Base-by-base conservation (phyloP, 2,113 vertebrate genomes). In the Eupsittula cactorum region DNA sequence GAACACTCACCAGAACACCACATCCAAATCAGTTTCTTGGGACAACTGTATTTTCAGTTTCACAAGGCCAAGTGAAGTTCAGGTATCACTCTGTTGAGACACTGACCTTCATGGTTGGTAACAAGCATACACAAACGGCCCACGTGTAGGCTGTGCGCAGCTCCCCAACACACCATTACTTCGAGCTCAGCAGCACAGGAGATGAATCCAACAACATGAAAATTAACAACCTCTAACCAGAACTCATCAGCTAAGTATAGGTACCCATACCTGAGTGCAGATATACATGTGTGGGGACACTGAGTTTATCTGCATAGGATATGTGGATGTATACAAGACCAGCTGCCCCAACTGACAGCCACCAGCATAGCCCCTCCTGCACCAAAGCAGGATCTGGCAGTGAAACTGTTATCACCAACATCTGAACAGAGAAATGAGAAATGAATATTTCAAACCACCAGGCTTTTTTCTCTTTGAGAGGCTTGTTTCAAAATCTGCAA, bases 261-360 rank as follows among this genome's bases (percentile, higher is more conserved):
- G 23, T 31, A 70, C 15, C 11, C 70, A n/a, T 67, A 35, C 28
- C 33, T n/a, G 24, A 29, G 16, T 10, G 11, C 33, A 86, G 44
- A 13, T 13, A 18, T 47, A 0, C 13, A 7, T 2, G 1, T 6
- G 12, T 44, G 21, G 13, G 42, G 28, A 71, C 21, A 57, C 35
- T 1, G 4, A 4, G 2, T 37, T 2, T 13, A 27, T 13, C 42
- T 60, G 69, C 47, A 39, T 0, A 50, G 55, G 33, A 1, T 3
- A 8, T 2, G 1, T 7, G 23, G 53, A 39, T 15, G 9, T 10
- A 41, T 1, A 13, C 20, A 35, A 67, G 24, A 53, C 8, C 84
- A 91, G 37, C 25, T 33, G 13, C 23, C 41, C 37, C 37, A 62
- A 25, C 33, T 74, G 35, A 44, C 46, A 41, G 31, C 46, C 68